These are phyloP conservation scores for Hybognathus amarus DNA, from an alignment of 2,797 vertebrate species.

Conservation along the genomic window DNA sequence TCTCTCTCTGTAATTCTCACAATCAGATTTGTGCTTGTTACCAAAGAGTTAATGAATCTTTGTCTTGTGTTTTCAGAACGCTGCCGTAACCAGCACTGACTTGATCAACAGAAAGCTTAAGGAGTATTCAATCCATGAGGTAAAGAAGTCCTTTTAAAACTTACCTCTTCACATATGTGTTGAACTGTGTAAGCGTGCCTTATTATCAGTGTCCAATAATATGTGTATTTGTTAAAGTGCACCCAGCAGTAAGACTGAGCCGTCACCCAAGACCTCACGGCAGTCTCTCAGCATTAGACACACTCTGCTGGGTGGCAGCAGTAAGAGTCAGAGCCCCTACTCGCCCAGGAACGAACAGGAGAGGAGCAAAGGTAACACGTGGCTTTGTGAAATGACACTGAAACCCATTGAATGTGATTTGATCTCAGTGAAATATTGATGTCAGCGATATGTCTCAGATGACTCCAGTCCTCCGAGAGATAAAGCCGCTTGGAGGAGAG, in stretches of 20 bases:
- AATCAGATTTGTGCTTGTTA: neutral
- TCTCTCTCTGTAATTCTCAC: neutral
- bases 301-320: constrained; percentile 88
- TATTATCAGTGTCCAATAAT: neutral
- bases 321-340: constrained; percentile 84
- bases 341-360: constrained; percentile 90
- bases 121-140: constrained; percentile 97
- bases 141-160: constrained; percentile 63
- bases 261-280: constrained; percentile 89
- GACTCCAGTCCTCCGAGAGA: constrained; percentile 96
- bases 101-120: constrained; percentile 94
- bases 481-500: constrained; percentile 89
- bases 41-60: neutral
- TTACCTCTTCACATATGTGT: neutral
- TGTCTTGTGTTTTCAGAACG: constrained; percentile 77
- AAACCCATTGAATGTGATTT: neutral
- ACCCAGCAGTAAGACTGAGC: constrained; percentile 88
- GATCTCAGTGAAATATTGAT: constrained; percentile 13
- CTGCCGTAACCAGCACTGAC: constrained; percentile 90
- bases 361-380: constrained; percentile 83
- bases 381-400: neutral
- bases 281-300: constrained; percentile 93
- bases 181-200: neutral
- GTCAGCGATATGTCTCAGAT: constrained; percentile 73
- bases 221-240: constrained; percentile 68